Evolutionary conservation across 2,888 invertebrate species (phyloP).

Genomic region (Autographa gamma): DNA sequence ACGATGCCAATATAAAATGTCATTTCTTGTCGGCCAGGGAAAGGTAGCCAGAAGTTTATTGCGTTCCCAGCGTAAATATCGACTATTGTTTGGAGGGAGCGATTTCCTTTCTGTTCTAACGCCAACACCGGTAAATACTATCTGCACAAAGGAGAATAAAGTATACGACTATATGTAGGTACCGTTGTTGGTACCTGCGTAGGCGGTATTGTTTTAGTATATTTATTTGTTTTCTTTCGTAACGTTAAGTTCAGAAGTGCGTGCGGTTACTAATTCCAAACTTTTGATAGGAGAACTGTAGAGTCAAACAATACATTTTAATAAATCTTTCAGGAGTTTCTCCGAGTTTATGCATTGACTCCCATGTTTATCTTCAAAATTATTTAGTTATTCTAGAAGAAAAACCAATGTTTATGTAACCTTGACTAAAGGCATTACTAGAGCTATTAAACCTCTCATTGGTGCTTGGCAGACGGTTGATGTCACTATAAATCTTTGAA

Average conservation of each 20-base stretch:
- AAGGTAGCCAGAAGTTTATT: conserved; percentile 55
- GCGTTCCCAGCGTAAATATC: conserved; percentile 49
- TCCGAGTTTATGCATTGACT: conserved; percentile 12
- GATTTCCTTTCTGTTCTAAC: conserved; percentile 31
- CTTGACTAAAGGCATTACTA: no score
- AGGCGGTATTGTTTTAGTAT: conserved; percentile 35
- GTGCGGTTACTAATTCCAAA: conserved; percentile 23
- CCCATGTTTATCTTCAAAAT: background rate
- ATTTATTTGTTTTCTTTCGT: conserved; percentile 38
- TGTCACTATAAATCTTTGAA: no score
- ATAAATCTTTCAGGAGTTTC: conserved; percentile 28
- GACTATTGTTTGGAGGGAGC: conserved; percentile 46
- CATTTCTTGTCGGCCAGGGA: conserved; percentile 59
- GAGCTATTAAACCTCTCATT: no score
- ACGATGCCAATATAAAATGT: conserved; percentile 66
- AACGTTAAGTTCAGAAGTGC: conserved; percentile 23
- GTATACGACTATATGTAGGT: conserved; percentile 14
- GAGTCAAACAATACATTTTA: conserved; percentile 23
- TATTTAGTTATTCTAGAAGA: background rate
- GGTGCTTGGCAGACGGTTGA: no score
- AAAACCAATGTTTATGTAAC: background rate
- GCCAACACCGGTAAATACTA: conserved; percentile 43
- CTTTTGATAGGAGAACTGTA: conserved; percentile 19
- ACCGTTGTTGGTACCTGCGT: conserved; percentile 16
- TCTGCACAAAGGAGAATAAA: conserved; percentile 42